phyloP scores from a whole-genome alignment of 1,140 invertebrate species.

The Heliothis virescens region DNA sequence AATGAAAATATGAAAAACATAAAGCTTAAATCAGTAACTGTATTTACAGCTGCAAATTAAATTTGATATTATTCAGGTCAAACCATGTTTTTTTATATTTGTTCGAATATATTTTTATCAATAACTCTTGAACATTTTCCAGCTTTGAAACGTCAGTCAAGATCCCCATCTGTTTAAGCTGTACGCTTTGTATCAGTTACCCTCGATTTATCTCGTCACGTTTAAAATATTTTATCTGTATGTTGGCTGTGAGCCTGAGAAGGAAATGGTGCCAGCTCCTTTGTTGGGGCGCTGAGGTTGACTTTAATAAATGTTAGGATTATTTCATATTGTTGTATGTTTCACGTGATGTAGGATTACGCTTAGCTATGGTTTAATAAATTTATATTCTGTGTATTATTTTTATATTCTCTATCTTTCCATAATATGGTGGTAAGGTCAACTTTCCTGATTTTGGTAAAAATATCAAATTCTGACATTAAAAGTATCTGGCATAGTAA shows the following conservation, averaged over 20 bases:
- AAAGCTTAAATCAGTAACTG: no score
- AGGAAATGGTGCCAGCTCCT: slow-evolving; percentile 15
- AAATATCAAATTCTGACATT: no score
- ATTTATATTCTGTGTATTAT: no score
- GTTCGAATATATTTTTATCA: slow-evolving; percentile 3
- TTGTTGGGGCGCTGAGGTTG: background rate
- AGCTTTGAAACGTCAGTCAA: slow-evolving; percentile 24
- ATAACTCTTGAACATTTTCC: background rate
- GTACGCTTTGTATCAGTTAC: slow-evolving; percentile 23
- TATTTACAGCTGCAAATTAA: no score
- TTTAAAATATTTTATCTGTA: slow-evolving; percentile 37
- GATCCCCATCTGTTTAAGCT: slow-evolving; percentile 5
- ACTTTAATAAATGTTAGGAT: background rate
- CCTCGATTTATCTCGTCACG: slow-evolving; percentile 33
- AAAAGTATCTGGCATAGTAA: no score
- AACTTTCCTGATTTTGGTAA: no score
- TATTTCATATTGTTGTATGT: background rate
- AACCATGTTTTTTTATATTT: background rate
- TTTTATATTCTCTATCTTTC: no score
- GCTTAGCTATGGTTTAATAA: no score
- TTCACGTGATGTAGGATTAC: no score
- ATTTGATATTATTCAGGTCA: background rate
- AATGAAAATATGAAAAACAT: background rate
- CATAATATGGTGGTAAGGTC: no score
- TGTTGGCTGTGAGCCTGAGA: slow-evolving; percentile 29